Evolutionary conservation across 1,140 invertebrate species (phyloP), one percentile per base, ranked within the genome.

Genomic region (Dolichoris vasculosae): DNA sequence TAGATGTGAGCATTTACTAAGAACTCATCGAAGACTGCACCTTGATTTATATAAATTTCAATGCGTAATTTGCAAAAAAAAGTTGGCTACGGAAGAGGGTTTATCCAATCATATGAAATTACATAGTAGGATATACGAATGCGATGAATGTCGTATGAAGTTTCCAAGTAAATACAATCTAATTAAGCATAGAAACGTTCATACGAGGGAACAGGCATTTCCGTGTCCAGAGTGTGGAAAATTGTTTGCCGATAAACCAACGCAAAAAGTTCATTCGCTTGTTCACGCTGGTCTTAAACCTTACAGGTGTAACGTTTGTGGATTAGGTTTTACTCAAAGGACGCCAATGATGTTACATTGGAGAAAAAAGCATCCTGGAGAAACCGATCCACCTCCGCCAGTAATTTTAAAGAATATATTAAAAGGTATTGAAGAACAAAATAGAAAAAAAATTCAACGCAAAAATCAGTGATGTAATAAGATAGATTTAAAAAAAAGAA

Each of bases 131-230:
- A 91, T 88, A 64, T 97, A 97, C 89, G 86, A 87, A 13, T 97
- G 97, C 89, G 95, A 96, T 82, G 91, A 95, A 6, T 97, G 97
- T 89, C 94, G 94, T 11, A 97, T 97, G 90, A 95, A 94, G 0
- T 97, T 94, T 90, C 69, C 88, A 0, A 77, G 87, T 26, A 90
- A 90, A 13, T 86, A 86, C 23, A 88, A 89, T 71, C 84, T 90
- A 0, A 87, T 80, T 0, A 86, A 89, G 26, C 94, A 94, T 69
- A 64, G 46, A 0, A 88, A 90, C 20, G 89, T 90, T 2, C 94
- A 94, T 80, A 91, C 92, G 15, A 92, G 91, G 13, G 91, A 92
- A 75, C 92, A 93, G 81, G 92, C 92, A 0, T 93, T 92, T 77
- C 88, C 89, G 32, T 94, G 94, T 87, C 86, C 90, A 32, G 82